Evolutionary conservation across 2,888 invertebrate genomes (phyloP).

Genomic region (Andrena dorsata): DNA sequence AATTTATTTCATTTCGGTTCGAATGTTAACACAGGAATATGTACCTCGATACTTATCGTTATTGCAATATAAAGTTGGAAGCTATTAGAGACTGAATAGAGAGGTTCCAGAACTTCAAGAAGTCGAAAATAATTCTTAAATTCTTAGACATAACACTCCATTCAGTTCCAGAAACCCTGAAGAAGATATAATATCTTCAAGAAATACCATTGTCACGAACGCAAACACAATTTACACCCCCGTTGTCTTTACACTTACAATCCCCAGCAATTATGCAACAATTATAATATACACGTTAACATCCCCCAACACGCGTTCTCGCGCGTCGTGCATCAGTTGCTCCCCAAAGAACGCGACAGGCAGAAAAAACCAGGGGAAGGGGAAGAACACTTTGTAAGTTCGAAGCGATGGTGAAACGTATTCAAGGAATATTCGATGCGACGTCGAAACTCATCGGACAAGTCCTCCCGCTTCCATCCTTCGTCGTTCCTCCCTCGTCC

Average conservation of each 20-base stretch:
- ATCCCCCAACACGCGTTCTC: neutral
- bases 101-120: neutral
- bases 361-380: neutral
- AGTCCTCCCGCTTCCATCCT: conserved; percentile 15
- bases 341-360: neutral
- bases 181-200: too few species aligned
- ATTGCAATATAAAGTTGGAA: neutral
- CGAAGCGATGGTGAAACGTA: conserved; percentile 10
- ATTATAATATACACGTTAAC: neutral
- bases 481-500: conserved; percentile 30
- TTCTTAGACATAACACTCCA: too few species aligned
- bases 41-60: neutral
- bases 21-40: neutral
- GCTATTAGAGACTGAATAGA: neutral
- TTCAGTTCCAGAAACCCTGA: too few species aligned
- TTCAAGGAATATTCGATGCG: conserved; percentile 64
- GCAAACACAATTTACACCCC: too few species aligned
- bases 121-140: too few species aligned
- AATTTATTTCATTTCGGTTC: neutral
- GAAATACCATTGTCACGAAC: too few species aligned
- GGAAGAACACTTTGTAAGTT: neutral
- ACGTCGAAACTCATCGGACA: conserved; percentile 63
- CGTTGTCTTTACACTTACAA: too few species aligned
- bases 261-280: too few species aligned
- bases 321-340: neutral